phyloP scores from a whole-genome alignment of 1,140 invertebrate genomes.

The Lithobius niger region DNA sequence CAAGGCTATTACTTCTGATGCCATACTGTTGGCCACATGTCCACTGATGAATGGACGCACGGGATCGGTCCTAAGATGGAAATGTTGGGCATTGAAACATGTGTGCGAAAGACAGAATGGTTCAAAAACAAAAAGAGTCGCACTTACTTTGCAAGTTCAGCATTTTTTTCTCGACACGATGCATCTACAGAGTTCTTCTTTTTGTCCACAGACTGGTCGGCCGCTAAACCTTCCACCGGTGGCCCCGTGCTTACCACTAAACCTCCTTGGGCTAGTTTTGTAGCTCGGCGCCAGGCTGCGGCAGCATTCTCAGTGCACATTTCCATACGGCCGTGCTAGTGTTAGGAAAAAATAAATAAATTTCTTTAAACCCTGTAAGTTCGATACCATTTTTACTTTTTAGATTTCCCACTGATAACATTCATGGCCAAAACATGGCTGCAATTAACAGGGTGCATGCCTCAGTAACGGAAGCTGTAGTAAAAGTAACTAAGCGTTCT shows the following conservation, averaged over 20 bases:
- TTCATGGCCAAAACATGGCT: too few species aligned
- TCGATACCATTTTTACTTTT: too few species aligned
- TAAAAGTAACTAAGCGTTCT: too few species aligned
- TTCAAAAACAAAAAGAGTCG: neutral
- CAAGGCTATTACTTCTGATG: slow-evolving; percentile 31
- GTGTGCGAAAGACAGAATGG: neutral
- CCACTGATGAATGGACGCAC: slow-evolving; percentile 34
- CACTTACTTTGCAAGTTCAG: slow-evolving; percentile 28
- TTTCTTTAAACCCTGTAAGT: neutral
- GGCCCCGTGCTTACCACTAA: slow-evolving; percentile 30
- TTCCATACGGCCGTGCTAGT: slow-evolving; percentile 24
- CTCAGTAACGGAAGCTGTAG: too few species aligned
- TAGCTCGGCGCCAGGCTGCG: slow-evolving; percentile 27
- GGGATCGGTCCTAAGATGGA: slow-evolving; percentile 25
- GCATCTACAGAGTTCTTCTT: slow-evolving; percentile 29
- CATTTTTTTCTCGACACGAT: slow-evolving; percentile 32
- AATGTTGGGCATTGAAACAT: neutral
- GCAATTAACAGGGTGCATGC: too few species aligned
- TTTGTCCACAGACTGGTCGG: slow-evolving; percentile 20
- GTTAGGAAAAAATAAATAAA: neutral
- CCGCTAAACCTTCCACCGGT: slow-evolving; percentile 26
- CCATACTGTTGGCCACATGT: slow-evolving; percentile 34
- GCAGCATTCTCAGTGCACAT: slow-evolving; percentile 30
- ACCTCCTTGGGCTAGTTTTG: slow-evolving; percentile 32
- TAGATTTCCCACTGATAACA: too few species aligned